Percentiles rank a stretch among this genome's conserved stretches.
Evolutionary conservation across 2,113 vertebrate species (phyloP).

Genomic region (Phyllostomus discolor): DNA sequence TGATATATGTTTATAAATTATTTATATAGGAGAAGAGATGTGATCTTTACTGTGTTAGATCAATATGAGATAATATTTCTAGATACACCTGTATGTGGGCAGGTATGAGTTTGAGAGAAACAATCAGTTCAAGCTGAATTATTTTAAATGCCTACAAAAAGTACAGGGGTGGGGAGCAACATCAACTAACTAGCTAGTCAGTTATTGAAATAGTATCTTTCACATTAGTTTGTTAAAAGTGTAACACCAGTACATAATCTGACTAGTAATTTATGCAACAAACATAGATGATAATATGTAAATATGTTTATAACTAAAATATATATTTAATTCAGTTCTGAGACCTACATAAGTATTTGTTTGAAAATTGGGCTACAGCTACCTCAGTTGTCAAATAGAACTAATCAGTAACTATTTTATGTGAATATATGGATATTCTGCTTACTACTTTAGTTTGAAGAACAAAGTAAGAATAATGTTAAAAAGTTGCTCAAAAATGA

Average conservation of each 20-base stretch:
- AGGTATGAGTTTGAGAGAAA: not conserved
- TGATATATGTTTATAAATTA: not conserved
- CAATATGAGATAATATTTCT: not conserved
- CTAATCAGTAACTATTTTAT: not conserved
- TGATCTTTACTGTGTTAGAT: not conserved
- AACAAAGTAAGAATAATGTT: not conserved
- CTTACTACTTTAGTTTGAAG: not conserved
- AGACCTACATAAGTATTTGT: not conserved
- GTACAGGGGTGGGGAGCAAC: fast-evolving
- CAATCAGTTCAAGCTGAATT: not conserved
- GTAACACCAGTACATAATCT: not conserved
- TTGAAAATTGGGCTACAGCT: not conserved
- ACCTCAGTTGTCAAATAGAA: not conserved
- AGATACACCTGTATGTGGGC: not conserved
- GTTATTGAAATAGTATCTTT: not conserved
- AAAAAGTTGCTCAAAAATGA: not conserved
- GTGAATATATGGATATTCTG: not conserved
- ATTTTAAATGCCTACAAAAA: not conserved
- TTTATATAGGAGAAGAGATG: not conserved
- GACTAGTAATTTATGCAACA: not conserved
- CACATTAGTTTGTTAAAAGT: not conserved
- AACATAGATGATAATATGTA: not conserved
- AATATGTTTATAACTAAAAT: not conserved
- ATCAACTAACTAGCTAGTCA: not conserved
- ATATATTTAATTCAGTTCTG: not conserved